Evolutionary conservation across 2,888 invertebrate genomes (phyloP), one percentile per base, ranked within the genome.

Genomic region (Papilio demoleus): DNA sequence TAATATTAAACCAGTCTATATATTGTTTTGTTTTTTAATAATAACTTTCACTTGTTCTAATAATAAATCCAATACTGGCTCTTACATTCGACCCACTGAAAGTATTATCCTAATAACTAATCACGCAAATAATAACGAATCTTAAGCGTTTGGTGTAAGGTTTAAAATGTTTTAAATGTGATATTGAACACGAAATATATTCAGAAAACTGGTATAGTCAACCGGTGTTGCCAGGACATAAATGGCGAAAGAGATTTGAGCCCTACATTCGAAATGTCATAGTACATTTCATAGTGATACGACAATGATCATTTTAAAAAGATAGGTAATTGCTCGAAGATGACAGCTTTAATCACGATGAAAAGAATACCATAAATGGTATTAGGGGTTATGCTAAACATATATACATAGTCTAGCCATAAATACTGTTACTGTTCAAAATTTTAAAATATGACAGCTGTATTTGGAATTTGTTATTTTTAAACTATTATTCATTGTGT

Each of bases 221-320:
- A 27, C 53, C n/a, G n/a, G n/a, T 3, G 6, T 22, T 27, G 53
- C n/a, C n/a, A n/a, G 53, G 53, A 53, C 27, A 53, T 24, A 12
- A 27, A n/a, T 24, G 5, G 22, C 2, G 2, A n/a, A 53, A 53
- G 27, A 2, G 6, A 24, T 50, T n/a, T 24, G 4, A 22, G 22
- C 12, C 47, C 53, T 53, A 27, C 27, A 27, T 27, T n/a, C n/a
- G 22, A n/a, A n/a, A 50, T 14, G 22, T 47, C 22, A 3, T 0
- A 22, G 3, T 40, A 38, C 38, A 12, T 38, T 14, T 38, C 12
- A 4, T 38, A 38, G 12, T 38, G 2, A 12, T 38, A 38, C 9
- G 14, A 14, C 12, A 38, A 14, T 4, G 38, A 38, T 38, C 14
- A 70, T 74, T 76, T 76, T 77, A 77, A 77, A n/a, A n/a, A n/a